Evolutionary conservation across 2,888 invertebrate species (phyloP).

Genomic region (Machimus rusticus): DNA sequence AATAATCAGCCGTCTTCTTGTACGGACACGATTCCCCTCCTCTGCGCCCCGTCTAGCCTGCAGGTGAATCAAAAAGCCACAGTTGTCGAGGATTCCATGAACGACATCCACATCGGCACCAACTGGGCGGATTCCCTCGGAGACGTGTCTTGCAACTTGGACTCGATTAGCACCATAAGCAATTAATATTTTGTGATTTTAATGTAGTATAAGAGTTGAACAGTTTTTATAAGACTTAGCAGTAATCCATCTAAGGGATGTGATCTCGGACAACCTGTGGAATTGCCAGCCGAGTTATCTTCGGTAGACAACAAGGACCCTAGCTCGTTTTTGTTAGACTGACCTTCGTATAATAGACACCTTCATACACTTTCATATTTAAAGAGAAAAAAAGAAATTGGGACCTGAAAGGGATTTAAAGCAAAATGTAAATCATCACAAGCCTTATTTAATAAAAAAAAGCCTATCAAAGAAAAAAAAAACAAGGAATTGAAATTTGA

Average conservation of each 20-base stretch:
- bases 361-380: neutral
- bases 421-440: neutral
- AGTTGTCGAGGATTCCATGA: constrained; percentile 46
- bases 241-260: constrained; percentile 14
- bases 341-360: neutral
- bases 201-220: constrained; percentile 21
- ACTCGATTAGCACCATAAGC: constrained; percentile 51
- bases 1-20: constrained; percentile 44
- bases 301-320: neutral
- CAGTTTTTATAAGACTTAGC: constrained; percentile 33
- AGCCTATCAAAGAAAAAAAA: neutral
- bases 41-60: constrained; percentile 45
- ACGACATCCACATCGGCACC: constrained; percentile 38
- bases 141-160: constrained; percentile 48
- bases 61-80: constrained; percentile 38
- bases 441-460: neutral
- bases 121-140: constrained; percentile 46
- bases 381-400: neutral
- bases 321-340: neutral
- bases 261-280: constrained; percentile 22
- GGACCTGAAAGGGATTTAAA: neutral
- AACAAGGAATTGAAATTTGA: neutral
- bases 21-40: constrained; percentile 50
- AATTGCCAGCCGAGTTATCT: neutral
- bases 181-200: constrained; percentile 47